Conservation (phyloP, 2,113 vertebrate species). For the Cavia porcellus region DNA sequence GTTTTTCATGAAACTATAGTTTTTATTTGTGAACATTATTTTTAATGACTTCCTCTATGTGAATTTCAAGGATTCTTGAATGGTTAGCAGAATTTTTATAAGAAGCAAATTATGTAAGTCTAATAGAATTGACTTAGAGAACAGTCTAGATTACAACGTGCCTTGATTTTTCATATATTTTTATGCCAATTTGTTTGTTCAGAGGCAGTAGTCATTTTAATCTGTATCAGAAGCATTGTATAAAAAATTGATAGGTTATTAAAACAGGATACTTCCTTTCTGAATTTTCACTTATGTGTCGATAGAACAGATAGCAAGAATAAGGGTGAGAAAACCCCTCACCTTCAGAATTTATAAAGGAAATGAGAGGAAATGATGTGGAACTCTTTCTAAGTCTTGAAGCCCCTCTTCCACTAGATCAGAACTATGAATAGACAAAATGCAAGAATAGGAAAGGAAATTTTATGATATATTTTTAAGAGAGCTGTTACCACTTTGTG, state of each 20-base stretch:
- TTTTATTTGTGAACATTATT: conserved; percentile 33
- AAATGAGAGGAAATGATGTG: neutral
- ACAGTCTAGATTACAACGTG: neutral
- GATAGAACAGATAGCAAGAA: neutral
- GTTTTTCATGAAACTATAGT: neutral
- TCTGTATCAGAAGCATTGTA: neutral
- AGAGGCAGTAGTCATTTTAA: neutral
- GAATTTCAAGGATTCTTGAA: conserved; percentile 54
- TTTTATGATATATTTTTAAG: conserved; percentile 7
- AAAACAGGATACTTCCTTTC: neutral
- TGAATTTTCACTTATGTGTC: neutral
- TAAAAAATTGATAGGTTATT: neutral
- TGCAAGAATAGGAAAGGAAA: neutral
- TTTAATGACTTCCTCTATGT: neutral
- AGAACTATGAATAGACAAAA: neutral
- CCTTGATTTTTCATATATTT: conserved; percentile 38
- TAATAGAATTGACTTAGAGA: neutral
- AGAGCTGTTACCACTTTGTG: neutral
- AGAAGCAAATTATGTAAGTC: neutral
- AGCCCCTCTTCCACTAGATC: neutral
- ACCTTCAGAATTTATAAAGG: neutral
- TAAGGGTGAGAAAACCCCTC: neutral
- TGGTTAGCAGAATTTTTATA: neutral
- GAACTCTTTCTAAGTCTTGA: neutral
- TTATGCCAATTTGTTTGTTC: conserved; percentile 7